Percentiles rank a stretch among this genome's conserved stretches.
These are phyloP conservation scores for Selenia dentaria DNA, from an alignment of 2,888 invertebrate species.

Conservation along the genomic window DNA sequence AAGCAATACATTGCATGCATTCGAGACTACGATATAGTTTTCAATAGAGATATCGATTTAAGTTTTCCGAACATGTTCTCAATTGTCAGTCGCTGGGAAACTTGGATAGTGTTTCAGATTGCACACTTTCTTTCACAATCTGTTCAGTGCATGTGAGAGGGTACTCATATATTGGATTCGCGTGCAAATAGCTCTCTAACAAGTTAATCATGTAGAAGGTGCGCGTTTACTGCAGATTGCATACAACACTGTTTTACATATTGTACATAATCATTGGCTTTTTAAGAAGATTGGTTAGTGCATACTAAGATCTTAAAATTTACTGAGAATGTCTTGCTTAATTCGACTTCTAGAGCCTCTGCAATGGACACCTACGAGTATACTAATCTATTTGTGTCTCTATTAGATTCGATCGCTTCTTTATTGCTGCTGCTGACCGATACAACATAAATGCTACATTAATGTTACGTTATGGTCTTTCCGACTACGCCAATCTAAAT, in stretches of 20 bases:
- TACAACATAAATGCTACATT: slow-evolving; percentile 1
- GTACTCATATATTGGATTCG: slow-evolving; percentile 18
- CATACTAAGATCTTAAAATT: too few species aligned
- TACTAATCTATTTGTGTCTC: neutral
- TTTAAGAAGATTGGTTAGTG: too few species aligned
- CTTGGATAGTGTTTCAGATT: slow-evolving; percentile 28
- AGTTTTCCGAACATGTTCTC: slow-evolving; percentile 14
- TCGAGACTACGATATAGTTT: slow-evolving; percentile 12
- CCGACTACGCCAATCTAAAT: neutral
- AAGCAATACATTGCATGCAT: slow-evolving; percentile 23
- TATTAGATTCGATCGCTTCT: neutral
- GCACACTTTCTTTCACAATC: slow-evolving; percentile 17
- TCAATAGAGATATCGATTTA: slow-evolving; percentile 11
- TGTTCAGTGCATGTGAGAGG: slow-evolving; percentile 17
- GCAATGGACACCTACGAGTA: too few species aligned
- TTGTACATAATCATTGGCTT: too few species aligned
- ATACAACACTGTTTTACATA: too few species aligned
- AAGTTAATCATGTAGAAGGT: slow-evolving; percentile 13
- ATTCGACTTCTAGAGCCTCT: too few species aligned
- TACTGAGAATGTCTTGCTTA: too few species aligned
- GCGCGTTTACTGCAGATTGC: slow-evolving; percentile 7
- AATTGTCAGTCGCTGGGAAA: slow-evolving; percentile 18
- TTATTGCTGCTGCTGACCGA: neutral
- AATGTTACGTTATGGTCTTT: neutral
- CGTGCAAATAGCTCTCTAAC: slow-evolving; percentile 13